Percentiles rank a stretch among this genome's conserved stretches.
Evolutionary conservation across 2,797 vertebrate genomes (phyloP).

Genomic region (Myripristis murdjan): DNA sequence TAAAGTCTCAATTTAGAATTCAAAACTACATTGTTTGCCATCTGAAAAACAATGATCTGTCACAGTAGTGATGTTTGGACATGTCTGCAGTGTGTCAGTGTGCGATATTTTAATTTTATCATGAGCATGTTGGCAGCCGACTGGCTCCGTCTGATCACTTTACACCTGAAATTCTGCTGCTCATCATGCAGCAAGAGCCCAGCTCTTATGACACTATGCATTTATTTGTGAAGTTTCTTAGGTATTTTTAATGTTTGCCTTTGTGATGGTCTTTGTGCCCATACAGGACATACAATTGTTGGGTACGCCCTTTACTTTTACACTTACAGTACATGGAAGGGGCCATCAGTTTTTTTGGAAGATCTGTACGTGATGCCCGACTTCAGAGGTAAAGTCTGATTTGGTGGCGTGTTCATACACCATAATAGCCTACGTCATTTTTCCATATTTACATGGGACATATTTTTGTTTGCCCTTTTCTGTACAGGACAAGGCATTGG

Average conservation of each 20-base stretch:
- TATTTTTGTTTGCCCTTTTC: background rate
- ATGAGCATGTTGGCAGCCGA: too few species aligned
- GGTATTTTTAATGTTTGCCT: conserved; percentile 20
- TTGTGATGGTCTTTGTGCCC: conserved; percentile 13
- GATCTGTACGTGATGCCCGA: conserved; percentile 91
- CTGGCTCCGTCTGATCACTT: too few species aligned
- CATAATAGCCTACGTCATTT: too few species aligned
- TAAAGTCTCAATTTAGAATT: conserved; percentile 52
- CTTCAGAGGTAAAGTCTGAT: conserved; percentile 74
- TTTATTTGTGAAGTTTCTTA: background rate
- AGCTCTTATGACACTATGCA: too few species aligned
- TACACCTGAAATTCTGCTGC: too few species aligned
- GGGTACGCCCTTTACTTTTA: conserved; percentile 89
- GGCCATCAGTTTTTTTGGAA: conserved; percentile 86
- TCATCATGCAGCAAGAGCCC: background rate
- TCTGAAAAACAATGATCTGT: too few species aligned
- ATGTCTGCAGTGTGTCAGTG: too few species aligned
- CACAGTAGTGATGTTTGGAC: too few species aligned
- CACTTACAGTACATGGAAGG: conserved; percentile 91
- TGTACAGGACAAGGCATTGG: conserved; percentile 87
- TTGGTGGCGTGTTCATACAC: too few species aligned
- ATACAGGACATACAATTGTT: conserved; percentile 82
- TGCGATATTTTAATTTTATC: too few species aligned
- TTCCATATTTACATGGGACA: too few species aligned
- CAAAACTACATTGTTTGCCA: too few species aligned